phyloP scores from a whole-genome alignment of 2,797 vertebrate genomes.

The Gymnodraco acuticeps region DNA sequence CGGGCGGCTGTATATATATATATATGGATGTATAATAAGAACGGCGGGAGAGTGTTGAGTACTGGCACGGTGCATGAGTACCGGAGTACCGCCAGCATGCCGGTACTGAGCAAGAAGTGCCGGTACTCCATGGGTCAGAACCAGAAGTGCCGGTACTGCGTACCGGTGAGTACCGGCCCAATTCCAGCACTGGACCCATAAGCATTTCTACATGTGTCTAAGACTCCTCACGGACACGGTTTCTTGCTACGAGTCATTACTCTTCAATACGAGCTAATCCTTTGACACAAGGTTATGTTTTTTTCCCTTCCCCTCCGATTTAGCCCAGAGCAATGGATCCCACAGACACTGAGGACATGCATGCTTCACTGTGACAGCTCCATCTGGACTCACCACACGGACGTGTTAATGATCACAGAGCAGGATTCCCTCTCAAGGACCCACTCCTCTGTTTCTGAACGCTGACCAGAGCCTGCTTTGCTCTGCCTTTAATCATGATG shows the following conservation, averaged over 20 bases:
- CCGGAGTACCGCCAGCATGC: no score
- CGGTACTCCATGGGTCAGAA: no score
- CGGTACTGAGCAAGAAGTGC: no score
- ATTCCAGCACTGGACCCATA: no score
- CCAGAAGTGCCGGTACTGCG: no score
- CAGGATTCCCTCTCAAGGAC: constrained; percentile 67
- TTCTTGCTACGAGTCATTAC: constrained; percentile 54
- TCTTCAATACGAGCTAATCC: constrained; percentile 56
- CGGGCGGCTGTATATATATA: no score
- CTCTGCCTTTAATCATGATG: constrained; percentile 47
- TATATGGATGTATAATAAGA: no score
- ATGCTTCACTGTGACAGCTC: constrained; percentile 75
- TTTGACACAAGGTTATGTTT: constrained; percentile 68
- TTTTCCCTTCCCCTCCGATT: constrained; percentile 49
- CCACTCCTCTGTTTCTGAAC: constrained; percentile 40
- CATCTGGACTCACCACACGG: constrained; percentile 74
- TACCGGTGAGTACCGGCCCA: no score
- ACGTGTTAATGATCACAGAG: constrained; percentile 71
- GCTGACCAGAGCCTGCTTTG: constrained; percentile 55
- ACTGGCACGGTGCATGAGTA: no score
- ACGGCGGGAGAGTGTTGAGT: no score
- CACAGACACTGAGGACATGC: constrained; percentile 56
- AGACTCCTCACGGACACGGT: constrained; percentile 45
- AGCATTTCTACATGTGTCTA: constrained; percentile 37
- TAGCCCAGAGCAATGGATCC: constrained; percentile 63